Conservation (phyloP, 2,113 vertebrate species). For the Perognathus longimembris region DNA sequence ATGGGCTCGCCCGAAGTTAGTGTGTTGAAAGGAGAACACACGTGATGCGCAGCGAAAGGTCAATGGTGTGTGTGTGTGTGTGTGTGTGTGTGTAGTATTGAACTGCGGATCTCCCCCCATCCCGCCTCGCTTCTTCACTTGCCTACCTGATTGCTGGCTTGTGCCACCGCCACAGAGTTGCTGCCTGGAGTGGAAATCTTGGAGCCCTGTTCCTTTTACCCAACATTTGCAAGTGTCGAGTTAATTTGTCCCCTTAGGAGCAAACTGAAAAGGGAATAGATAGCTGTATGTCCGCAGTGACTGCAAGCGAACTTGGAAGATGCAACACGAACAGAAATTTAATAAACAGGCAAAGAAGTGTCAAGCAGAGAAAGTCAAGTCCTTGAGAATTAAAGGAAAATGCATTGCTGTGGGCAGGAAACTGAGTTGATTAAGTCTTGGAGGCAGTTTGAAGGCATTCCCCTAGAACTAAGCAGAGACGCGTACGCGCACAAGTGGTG, state of each 20-base stretch:
- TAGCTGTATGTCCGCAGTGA: neutral
- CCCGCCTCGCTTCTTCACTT: too few relatives aligned
- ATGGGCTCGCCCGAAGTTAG: too few relatives aligned
- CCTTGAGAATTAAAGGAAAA: conserved; percentile 45
- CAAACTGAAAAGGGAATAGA: neutral
- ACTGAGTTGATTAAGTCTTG: neutral
- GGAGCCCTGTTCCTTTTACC: neutral
- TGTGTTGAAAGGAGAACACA: neutral
- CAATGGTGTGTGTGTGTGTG: neutral
- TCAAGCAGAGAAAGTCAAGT: neutral
- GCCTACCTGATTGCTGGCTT: too few relatives aligned
- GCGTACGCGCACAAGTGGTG: neutral
- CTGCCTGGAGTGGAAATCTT: neutral
- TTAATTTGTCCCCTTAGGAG: neutral
- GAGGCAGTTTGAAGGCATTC: neutral
- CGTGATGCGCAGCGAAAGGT: neutral
- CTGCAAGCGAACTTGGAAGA: neutral
- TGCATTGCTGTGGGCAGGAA: neutral
- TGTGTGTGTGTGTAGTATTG: neutral
- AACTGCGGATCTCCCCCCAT: too few relatives aligned
- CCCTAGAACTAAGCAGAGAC: neutral
- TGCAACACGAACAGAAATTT: conserved; percentile 6
- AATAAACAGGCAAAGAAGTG: neutral
- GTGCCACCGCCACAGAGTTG: too few relatives aligned
- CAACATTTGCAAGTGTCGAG: neutral